A percentile compares a stretch with the other conserved stretches of the same genome.
Conservation (phyloP, 2,113 vertebrate genomes). For the Ictidomys tridecemlineatus region DNA sequence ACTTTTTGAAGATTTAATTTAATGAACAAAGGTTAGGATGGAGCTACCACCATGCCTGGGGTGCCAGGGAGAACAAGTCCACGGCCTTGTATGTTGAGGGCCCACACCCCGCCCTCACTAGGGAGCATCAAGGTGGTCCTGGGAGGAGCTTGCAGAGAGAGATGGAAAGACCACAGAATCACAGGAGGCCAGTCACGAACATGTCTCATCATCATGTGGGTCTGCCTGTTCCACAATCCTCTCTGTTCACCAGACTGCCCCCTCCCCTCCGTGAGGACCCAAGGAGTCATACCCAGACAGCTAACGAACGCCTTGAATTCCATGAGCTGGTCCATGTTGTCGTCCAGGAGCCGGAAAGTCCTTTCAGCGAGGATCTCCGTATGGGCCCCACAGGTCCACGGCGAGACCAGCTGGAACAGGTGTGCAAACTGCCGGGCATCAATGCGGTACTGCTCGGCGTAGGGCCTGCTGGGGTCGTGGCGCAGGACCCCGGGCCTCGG, state of each 20-base stretch:
- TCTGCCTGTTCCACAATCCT: not conserved
- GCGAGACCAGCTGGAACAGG: slow-evolving; percentile 92
- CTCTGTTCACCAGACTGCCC: not conserved
- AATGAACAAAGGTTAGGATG: not conserved
- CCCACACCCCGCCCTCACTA: too few species aligned
- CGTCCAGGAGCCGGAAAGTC: slow-evolving; percentile 94
- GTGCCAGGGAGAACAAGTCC: not conserved
- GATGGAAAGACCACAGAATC: not conserved
- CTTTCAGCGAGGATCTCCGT: slow-evolving; percentile 91
- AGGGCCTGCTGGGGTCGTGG: slow-evolving; percentile 89
- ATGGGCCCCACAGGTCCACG: slow-evolving; percentile 93
- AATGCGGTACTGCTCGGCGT: slow-evolving; percentile 93
- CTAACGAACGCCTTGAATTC: slow-evolving; percentile 92
- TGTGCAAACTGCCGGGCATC: slow-evolving; percentile 93
- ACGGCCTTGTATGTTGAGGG: not conserved
- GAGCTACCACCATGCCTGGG: not conserved
- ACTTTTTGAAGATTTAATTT: not conserved
- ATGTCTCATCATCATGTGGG: accelerated
- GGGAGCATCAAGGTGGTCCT: not conserved
- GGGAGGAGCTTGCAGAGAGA: not conserved
- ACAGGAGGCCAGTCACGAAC: not conserved
- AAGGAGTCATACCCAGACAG: slow-evolving; percentile 90
- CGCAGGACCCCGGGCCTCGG: slow-evolving; percentile 74
- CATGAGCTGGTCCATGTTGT: slow-evolving; percentile 90
- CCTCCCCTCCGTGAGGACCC: not conserved